Conservation (phyloP, 2,113 vertebrate species). For the Oreochromis tanganicae region DNA sequence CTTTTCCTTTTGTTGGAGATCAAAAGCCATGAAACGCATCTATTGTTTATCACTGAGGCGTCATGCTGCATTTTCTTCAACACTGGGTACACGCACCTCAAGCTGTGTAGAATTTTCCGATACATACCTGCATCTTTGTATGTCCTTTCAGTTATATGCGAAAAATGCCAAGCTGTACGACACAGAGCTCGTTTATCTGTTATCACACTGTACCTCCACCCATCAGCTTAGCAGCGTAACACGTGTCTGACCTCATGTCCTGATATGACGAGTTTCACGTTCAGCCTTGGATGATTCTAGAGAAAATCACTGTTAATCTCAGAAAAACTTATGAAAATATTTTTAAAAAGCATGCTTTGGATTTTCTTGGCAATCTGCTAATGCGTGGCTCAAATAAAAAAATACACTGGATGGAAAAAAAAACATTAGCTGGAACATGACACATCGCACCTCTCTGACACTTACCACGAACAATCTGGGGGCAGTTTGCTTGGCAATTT, state of each 20-base stretch:
- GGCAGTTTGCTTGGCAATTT: neutral
- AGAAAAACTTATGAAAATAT: neutral
- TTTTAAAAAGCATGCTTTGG: neutral
- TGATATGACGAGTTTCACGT: neutral
- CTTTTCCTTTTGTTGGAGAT: neutral
- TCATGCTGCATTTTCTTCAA: neutral
- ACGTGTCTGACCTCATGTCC: neutral
- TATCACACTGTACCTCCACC: slow-evolving; percentile 20
- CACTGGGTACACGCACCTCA: neutral
- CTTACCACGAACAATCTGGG: neutral
- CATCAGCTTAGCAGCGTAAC: neutral
- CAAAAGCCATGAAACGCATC: neutral
- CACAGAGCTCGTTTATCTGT: slow-evolving; percentile 5
- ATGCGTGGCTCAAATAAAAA: neutral
- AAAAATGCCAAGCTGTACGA: neutral
- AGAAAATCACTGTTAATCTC: neutral
- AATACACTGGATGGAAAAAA: neutral
- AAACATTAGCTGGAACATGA: neutral
- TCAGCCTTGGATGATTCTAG: neutral
- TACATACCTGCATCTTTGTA: neutral
- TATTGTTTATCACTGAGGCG: neutral
- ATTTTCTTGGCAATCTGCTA: neutral
- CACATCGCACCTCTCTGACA: neutral
- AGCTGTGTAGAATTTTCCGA: neutral
- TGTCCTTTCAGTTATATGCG: neutral